Evolutionary conservation across 2,113 vertebrate genomes (phyloP).

Genomic region (Psophia crepitans): DNA sequence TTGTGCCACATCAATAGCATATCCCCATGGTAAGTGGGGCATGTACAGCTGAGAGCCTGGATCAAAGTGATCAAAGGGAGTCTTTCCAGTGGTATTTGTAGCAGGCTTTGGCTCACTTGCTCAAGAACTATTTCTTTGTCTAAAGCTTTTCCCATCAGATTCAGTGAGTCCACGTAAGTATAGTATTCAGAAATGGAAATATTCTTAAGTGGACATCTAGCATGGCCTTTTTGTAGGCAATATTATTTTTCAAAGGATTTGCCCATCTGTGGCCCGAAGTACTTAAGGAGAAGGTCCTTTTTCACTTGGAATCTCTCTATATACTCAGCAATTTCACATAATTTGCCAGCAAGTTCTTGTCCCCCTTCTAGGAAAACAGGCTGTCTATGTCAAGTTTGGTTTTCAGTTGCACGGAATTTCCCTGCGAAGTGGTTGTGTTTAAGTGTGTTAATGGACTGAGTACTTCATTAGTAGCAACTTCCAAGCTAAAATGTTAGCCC

Average conservation of each 20-base stretch:
- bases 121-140: neutral
- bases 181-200: neutral
- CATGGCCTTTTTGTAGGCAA: neutral
- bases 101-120: neutral
- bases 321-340: neutral
- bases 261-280: neutral
- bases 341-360: neutral
- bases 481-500: neutral
- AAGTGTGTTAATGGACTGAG: neutral
- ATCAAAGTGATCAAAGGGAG: neutral
- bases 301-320: neutral
- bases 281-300: neutral
- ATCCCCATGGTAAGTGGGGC: slow-evolving; percentile 88
- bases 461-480: neutral
- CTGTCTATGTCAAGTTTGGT: neutral
- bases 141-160: neutral
- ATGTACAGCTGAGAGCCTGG: neutral
- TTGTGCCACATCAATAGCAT: slow-evolving; percentile 93
- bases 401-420: neutral
- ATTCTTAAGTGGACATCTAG: neutral
- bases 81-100: neutral
- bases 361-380: neutral
- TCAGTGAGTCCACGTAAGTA: rapidly evolving
- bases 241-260: neutral
- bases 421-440: neutral